Base-by-base conservation (phyloP, 2,888 invertebrate genomes). In the Hecatera dysodea region DNA sequence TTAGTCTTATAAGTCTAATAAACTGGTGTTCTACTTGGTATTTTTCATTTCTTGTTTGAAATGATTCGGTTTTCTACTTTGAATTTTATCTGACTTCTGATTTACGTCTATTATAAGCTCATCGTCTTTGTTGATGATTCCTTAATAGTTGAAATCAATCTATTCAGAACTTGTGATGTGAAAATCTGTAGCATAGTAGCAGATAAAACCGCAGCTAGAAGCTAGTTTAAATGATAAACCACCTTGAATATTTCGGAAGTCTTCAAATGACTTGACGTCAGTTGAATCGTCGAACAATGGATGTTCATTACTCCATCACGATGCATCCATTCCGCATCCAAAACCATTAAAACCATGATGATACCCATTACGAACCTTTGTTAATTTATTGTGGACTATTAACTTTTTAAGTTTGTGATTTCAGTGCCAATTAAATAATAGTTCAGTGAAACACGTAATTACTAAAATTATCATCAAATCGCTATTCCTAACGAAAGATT, bases 191-290 rank as follows among this genome's bases (percentile, higher is more conserved):
- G 15, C 12, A 6, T 27, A 48, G 72, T 80, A 19, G 6, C 12
- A 19, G 48, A 44, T 17, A 5, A 46, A 67, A 56, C 33, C 44
- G 12, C 65, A 63, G 29, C 24, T 73, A 78, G 75, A 73, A 80
- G 72, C 67, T 70, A 82, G 61, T 75, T 84, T 8, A 80, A 83
- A 86, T 88, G 79, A 86, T 85, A 75, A 76, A 72, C 67, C 90
- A 90, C 95, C 95, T 95, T 94, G 94, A 91, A 90, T 84, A 89
- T 90, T 92, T 95, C 95, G 95, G 95, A 95, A 95, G 94, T 93
- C 89, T 91, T 92, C 90, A 90, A 84, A 82, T 75, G 11, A 72
- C 72, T 84, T 89, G 91, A 92, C 94, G 92, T 93, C 91, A 91
- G 85, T 81, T 80, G 81, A 80, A 86, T 88, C 87, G 86, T 88